Conservation (phyloP, 2,113 vertebrate species). For the Empidonax alnorum region DNA sequence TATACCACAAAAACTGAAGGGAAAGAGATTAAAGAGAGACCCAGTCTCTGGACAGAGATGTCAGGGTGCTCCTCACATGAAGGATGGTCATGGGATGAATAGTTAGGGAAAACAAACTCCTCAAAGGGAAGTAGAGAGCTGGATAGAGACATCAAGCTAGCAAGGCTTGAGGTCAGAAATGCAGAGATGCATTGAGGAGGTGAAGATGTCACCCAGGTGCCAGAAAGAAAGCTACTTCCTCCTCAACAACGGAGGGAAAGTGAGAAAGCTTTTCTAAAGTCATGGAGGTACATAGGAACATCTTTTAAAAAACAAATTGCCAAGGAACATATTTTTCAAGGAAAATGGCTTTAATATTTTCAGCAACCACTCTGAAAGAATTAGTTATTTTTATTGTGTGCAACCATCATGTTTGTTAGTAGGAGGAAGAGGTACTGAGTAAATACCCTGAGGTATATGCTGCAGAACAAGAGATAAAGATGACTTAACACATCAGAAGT, state of each 20-base stretch:
- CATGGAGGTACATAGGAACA: not conserved
- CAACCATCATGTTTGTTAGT: rapidly evolving
- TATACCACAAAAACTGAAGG: not conserved
- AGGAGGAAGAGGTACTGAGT: not conserved
- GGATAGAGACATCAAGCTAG: not conserved
- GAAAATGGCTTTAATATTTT: not conserved
- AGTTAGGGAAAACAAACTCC: not conserved
- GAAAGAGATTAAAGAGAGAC: not conserved
- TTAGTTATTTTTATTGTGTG: not conserved
- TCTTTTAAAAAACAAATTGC: not conserved
- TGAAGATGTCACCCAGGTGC: not conserved
- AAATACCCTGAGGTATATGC: not conserved
- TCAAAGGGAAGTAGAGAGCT: not conserved
- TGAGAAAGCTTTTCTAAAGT: not conserved
- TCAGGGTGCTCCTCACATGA: rapidly evolving
- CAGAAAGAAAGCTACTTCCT: not conserved
- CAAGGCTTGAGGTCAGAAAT: not conserved
- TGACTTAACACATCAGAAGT: not conserved
- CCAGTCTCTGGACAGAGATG: not conserved
- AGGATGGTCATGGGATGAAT: not conserved
- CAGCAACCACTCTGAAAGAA: not conserved
- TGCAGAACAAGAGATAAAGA: not conserved
- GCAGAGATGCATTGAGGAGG: not conserved
- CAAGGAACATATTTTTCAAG: not conserved
- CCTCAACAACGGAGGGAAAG: not conserved